Percentiles rank a stretch among this genome's conserved stretches.
Conservation (phyloP, 1,140 invertebrate genomes). For the Calephelis nemesis region DNA sequence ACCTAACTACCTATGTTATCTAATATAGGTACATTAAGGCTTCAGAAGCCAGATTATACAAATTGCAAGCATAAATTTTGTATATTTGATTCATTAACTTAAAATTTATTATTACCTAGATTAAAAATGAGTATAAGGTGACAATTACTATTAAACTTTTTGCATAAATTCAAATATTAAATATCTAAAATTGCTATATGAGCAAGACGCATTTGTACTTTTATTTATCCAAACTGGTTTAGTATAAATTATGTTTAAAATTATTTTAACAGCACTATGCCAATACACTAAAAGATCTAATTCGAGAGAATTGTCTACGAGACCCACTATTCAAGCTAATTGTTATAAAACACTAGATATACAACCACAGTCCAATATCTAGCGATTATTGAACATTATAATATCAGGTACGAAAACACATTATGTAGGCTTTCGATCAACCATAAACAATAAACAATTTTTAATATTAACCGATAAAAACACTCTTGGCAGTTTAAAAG, state of each 20-base stretch:
- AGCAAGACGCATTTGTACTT: slow-evolving; percentile 74
- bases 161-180: slow-evolving; percentile 56
- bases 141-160: slow-evolving; percentile 52
- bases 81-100: slow-evolving; percentile 43
- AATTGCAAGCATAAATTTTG: slow-evolving; percentile 33
- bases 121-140: slow-evolving; percentile 68
- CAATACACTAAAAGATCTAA: slow-evolving; percentile 59
- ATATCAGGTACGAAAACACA: neutral
- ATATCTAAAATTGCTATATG: slow-evolving; percentile 66
- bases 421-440: neutral
- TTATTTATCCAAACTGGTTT: slow-evolving; percentile 44
- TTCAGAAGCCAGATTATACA: slow-evolving; percentile 45
- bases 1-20: slow-evolving; percentile 57
- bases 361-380: slow-evolving; percentile 26
- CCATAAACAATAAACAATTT: neutral
- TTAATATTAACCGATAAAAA: no score
- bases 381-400: neutral
- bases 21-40: slow-evolving; percentile 63
- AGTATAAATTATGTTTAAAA: slow-evolving; percentile 39
- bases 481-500: no score
- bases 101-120: slow-evolving; percentile 48
- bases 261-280: slow-evolving; percentile 43
- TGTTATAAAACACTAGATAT: slow-evolving; percentile 32
- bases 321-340: slow-evolving; percentile 52
- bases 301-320: slow-evolving; percentile 55